Conservation (phyloP, 2,888 invertebrate species). For the Iselma pallidipennis region DNA sequence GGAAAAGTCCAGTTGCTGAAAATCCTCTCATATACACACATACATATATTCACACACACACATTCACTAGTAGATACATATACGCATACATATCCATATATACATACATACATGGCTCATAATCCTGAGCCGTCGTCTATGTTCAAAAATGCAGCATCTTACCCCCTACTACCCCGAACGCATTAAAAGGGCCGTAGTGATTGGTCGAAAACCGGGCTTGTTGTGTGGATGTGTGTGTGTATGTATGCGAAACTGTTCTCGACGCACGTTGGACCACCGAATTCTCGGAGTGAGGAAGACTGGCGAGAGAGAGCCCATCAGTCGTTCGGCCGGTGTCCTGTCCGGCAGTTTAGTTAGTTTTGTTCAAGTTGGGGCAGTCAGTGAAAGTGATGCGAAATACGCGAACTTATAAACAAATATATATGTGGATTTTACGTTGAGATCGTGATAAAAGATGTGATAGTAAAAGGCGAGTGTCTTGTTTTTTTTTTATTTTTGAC, state of each 20-base stretch:
- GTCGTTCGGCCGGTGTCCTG: conserved; percentile 45
- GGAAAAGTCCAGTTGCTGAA: conserved; percentile 6
- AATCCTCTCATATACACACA: conserved; percentile 28
- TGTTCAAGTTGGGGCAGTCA: not conserved
- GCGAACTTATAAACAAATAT: conserved; percentile 20
- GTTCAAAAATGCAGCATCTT: conserved; percentile 53
- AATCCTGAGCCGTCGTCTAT: conserved; percentile 11
- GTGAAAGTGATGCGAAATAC: conserved; percentile 40
- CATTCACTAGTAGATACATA: not conserved
- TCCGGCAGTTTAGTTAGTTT: conserved; percentile 36
- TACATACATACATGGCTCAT: not conserved
- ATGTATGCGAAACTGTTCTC: conserved; percentile 53
- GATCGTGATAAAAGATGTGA: conserved; percentile 52
- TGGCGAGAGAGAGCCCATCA: conserved; percentile 25
- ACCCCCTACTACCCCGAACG: conserved; percentile 51
- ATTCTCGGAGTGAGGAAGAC: conserved; percentile 44
- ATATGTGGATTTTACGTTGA: conserved; percentile 35
- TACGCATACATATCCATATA: not conserved
- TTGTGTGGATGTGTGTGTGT: conserved; percentile 50
- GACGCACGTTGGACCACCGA: conserved; percentile 48
- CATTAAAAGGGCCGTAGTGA: conserved; percentile 51
- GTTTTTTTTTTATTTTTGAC: conserved; percentile 53
- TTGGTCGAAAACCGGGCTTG: conserved; percentile 50
- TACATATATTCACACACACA: not conserved
- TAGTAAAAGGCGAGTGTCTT: conserved; percentile 50